Base-by-base conservation (phyloP, 2,797 vertebrate genomes). In the Pelobates cultripes region DNA sequence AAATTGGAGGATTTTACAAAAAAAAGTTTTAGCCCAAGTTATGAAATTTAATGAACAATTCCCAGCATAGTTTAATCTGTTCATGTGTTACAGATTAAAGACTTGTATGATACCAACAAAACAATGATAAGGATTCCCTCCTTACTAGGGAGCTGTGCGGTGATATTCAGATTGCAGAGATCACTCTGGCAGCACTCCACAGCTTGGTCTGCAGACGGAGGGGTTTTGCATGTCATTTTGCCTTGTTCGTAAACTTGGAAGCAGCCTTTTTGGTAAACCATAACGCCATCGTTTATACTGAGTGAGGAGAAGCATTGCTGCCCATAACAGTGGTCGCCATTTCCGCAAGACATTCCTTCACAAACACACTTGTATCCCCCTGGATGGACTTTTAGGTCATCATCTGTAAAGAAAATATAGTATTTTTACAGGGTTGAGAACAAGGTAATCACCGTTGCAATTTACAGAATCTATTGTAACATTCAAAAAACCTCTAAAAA, bases 151-250 rank as follows among this genome's bases (percentile, higher is more conserved):
- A 95, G 88, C 86, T 96, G 95, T 0, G 95, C 93, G 0, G 96
- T 97, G 91, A 94, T 95, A 89, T 98, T 99, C 91, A 96, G 90
- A 91, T 99, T 99, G 85, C 98, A 99, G 88, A 99, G 93, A 89
- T 97, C 92, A 0, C 97, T 96, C 3, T 96, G 95, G 91, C 98
- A 99, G 91, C 98, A 99, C 86, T 98, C 96, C 10, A 99, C 97
- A 0, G 94, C 95, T 88, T 98, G 97, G 90, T 97, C 96, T 3
- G 94, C 93, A n/a, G 97, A 97, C 0, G 97, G 96, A 0, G 97
- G 97, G 0, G 97, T 98, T 90, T 97, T 97, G 89, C 98, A 99
- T 0, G 97, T 99, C 95, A 99, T 89, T 8, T 95, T 97, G 71
- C 96, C 94, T 85, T 98, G 97, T 86, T 97, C 97, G 0, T 97